A percentile compares a stretch with the other conserved stretches of the same genome.
Evolutionary conservation across 2,888 invertebrate genomes (phyloP).

Genomic region (Lycocerus yunnanus): DNA sequence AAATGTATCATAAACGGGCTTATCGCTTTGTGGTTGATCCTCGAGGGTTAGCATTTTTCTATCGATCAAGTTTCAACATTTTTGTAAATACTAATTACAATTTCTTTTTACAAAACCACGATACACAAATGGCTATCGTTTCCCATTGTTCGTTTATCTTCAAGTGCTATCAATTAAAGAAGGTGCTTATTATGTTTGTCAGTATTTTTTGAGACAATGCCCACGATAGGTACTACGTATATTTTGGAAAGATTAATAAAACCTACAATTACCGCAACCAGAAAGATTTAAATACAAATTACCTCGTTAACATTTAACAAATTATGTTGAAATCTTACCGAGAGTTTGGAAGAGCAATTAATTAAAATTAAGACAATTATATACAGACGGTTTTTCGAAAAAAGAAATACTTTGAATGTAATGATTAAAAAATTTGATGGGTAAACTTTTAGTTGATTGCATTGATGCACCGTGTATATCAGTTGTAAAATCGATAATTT

Average conservation of each 20-base stretch:
- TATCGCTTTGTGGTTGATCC: not conserved
- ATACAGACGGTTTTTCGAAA: not conserved
- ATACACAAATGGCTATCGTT: constrained; percentile 36
- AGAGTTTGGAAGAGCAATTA: not conserved
- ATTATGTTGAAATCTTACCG: not conserved
- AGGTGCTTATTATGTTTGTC: constrained; percentile 42
- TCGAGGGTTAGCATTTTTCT: not conserved
- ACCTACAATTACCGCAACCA: constrained; percentile 17
- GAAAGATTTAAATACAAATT: not conserved
- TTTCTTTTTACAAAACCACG: constrained; percentile 6
- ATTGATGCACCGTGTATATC: constrained; percentile 4
- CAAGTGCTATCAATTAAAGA: constrained; percentile 44
- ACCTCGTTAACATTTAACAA: not conserved
- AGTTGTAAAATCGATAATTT: not conserved
- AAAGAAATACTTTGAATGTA: not conserved
- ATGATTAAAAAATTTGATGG: not conserved
- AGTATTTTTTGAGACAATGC: constrained; percentile 42
- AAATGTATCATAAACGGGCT: not conserved
- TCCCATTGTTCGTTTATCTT: constrained; percentile 44
- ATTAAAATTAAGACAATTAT: not conserved
- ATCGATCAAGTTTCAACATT: not conserved
- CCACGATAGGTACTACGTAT: constrained; percentile 35
- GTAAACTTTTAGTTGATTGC: not conserved
- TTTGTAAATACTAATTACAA: not conserved
- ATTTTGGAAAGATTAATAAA: constrained; percentile 24